Evolutionary conservation across 1,140 invertebrate genomes (phyloP).

Genomic region (Sesamia nonagrioides): DNA sequence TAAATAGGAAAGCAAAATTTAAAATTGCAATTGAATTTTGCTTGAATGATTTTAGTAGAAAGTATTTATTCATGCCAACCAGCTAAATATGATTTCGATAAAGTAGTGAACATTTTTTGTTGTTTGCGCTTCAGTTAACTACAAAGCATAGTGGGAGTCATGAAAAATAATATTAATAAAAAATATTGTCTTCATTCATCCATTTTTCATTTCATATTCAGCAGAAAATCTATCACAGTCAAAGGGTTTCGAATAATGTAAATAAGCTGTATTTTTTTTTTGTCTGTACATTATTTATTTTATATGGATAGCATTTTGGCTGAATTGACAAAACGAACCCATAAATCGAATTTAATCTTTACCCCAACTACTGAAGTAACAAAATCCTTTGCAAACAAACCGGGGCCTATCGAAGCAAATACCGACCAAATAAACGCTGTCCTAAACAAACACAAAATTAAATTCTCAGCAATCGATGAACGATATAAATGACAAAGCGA

Average conservation of each 20-base stretch:
- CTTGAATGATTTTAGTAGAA: no score
- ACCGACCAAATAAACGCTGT: conserved; percentile 27
- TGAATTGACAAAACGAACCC: not conserved
- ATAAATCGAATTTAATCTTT: conserved; percentile 24
- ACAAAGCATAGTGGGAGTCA: not conserved
- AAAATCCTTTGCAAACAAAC: conserved; percentile 27
- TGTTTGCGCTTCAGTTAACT: not conserved
- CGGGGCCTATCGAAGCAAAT: conserved; percentile 18
- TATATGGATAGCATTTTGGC: not conserved
- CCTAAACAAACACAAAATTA: conserved; percentile 43
- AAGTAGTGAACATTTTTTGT: not conserved
- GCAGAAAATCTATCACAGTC: no score
- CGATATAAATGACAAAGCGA: conserved; percentile 53
- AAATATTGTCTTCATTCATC: no score
- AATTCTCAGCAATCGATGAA: conserved; percentile 27
- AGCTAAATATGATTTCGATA: not conserved
- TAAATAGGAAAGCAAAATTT: not conserved
- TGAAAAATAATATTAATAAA: no score
- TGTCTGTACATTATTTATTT: not conserved
- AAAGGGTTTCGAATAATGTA: not conserved
- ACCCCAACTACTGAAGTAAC: conserved; percentile 3
- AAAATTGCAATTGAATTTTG: no score
- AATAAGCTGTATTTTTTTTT: not conserved
- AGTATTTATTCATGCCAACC: not conserved
- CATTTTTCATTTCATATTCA: not conserved